phyloP scores from a whole-genome alignment of 30 jellyfish, hydroid and myxozoan species.

The Cassiopea xamachana region DNA sequence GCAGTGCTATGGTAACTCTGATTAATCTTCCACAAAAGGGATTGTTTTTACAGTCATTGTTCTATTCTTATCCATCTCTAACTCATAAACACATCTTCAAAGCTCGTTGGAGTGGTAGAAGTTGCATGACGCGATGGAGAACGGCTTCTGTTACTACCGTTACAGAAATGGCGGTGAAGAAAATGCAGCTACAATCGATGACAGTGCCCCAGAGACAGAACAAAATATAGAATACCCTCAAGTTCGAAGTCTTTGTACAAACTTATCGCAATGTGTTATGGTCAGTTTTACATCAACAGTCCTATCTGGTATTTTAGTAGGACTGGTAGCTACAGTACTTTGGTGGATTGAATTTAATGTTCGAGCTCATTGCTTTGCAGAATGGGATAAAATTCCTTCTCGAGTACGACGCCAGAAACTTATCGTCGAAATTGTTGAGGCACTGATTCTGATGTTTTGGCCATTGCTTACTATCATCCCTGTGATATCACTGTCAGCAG shows the following conservation, averaged over 20 bases:
- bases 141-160: too few relatives aligned
- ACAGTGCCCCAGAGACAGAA: background rate
- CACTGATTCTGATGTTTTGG: background rate
- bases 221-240: background rate
- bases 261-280: background rate
- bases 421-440: background rate
- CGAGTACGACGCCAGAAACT: background rate
- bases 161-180: too few relatives aligned
- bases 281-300: background rate
- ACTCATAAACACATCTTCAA: too few relatives aligned
- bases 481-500: too few relatives aligned
- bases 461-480: background rate
- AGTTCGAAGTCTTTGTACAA: background rate
- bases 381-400: background rate
- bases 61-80: too few relatives aligned
- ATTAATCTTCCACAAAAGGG: too few relatives aligned
- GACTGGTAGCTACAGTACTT: background rate
- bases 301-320: background rate
- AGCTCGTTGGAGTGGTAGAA: too few relatives aligned
- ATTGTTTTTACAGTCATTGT: too few relatives aligned
- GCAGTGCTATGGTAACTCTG: too few relatives aligned
- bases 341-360: background rate
- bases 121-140: too few relatives aligned
- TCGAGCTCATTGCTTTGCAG: background rate
- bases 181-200: too few relatives aligned